Evolutionary conservation across 2,113 vertebrate species (phyloP), one percentile per base, ranked within the genome.

Genomic region (Tylochromis polylepis): DNA sequence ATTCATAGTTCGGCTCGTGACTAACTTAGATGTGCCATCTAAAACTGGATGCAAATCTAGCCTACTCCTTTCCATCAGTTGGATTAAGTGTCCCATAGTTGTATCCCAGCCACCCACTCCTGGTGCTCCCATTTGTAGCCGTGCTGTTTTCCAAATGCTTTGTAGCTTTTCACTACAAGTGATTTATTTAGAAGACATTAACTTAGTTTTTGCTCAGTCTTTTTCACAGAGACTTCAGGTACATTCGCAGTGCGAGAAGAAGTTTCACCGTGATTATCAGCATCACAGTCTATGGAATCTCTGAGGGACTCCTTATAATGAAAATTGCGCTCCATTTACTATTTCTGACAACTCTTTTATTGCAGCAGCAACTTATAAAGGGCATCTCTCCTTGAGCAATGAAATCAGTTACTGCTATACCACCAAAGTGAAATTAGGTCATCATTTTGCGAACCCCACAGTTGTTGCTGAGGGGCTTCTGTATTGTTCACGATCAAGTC

Each of bases 271-370:
- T 41, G 34, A 49, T 8, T 14, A 81, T 59, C 62, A 53, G 51
- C 38, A 15, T 27, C 79, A 49, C 65, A 41, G 62, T 84, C 38
- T 20, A 11, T 83, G 62, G 18, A 82, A 18, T 87, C 88, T 83
- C 89, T 36, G 27, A 81, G 86, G 89, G 84, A 88, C 56, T 57
- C 29, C 84, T 92, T 89, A 93, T 93, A 90, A 83, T 89, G 80
- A 91, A 85, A 46, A 83, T 58, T 51, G 27, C 87, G 93, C 78
- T 93, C 94, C 89, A 91, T 11, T 93, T 94, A 83, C 92, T 93
- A 93, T 93, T 93, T 83, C 87, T 87, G 90, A 92, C 46, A 34
- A 78, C 78, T 91, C 84, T 46, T 85, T 87, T 92, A 92, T 78
- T 65, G 11, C 60, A 65, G 14, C 86, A 81, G 67, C 78, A 16